phyloP scores from a whole-genome alignment of 1,140 invertebrate species.

The Listronotus bonariensis region DNA sequence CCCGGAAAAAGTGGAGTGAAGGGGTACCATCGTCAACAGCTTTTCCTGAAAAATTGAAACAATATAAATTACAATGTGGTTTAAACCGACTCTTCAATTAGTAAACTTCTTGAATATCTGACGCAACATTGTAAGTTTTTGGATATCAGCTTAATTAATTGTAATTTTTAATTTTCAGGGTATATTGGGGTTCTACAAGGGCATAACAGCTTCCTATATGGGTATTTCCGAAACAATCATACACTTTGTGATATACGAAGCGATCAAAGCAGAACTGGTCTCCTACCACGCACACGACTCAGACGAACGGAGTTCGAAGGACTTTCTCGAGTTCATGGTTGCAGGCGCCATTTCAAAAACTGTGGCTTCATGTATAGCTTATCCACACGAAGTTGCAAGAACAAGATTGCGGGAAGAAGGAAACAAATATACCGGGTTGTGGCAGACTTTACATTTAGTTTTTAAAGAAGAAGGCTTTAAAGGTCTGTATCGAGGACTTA shows the following conservation, averaged over 20 bases:
- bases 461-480: constrained; percentile 85
- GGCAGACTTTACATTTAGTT: constrained; percentile 87
- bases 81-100: too few species aligned
- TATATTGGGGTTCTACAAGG: constrained; percentile 93
- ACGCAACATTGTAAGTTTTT: too few species aligned
- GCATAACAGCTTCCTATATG: constrained; percentile 97
- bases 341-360: constrained; percentile 95
- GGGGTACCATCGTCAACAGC: too few species aligned
- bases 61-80: too few species aligned
- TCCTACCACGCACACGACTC: constrained; percentile 56
- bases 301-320: constrained; percentile 67
- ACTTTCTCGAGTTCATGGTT: constrained; percentile 93
- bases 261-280: constrained; percentile 82
- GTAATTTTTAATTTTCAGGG: constrained; percentile 67
- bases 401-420: constrained; percentile 93
- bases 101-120: too few species aligned
- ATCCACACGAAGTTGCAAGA: constrained; percentile 96
- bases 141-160: too few species aligned
- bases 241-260: constrained; percentile 99
- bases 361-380: constrained; percentile 90
- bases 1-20: too few species aligned
- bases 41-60: too few species aligned
- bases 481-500: constrained; percentile 89
- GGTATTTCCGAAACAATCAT: constrained; percentile 99
- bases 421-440: constrained; percentile 87